phyloP scores from a whole-genome alignment of 2,888 invertebrate species.

The Cryptus armator region DNA sequence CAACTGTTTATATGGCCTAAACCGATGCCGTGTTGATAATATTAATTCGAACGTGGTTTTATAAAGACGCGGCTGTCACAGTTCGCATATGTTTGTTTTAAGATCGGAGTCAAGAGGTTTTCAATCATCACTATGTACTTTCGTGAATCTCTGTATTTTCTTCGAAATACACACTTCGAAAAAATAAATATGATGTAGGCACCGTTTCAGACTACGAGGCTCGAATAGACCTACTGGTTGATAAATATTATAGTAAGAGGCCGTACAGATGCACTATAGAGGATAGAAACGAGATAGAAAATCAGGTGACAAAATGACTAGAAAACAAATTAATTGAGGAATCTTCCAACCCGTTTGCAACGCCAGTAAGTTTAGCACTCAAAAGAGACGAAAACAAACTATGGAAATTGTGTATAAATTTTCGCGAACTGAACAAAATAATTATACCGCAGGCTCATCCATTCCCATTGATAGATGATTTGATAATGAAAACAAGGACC shows the following conservation, averaged over 20 bases:
- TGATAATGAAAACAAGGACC: conserved; percentile 66
- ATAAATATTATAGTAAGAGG: conserved; percentile 61
- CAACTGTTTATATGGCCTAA: no score
- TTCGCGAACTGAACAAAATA: conserved; percentile 55
- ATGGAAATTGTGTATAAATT: conserved; percentile 65
- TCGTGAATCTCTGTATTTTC: no score
- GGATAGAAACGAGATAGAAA: conserved; percentile 60
- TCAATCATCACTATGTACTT: no score
- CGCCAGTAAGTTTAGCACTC: conserved; percentile 64
- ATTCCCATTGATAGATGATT: conserved; percentile 65
- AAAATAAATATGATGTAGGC: conserved; percentile 60
- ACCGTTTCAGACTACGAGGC: conserved; percentile 63
- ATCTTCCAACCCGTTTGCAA: conserved; percentile 61
- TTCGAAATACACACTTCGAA: no score
- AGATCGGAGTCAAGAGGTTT: no score
- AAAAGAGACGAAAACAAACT: conserved; percentile 67
- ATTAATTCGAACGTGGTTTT: no score
- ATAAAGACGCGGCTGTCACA: no score
- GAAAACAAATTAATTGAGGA: conserved; percentile 64
- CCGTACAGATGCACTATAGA: conserved; percentile 33
- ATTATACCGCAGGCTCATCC: conserved; percentile 63
- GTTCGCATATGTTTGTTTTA: no score
- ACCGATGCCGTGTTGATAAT: no score
- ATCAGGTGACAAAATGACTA: conserved; percentile 66
- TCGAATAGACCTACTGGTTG: conserved; percentile 60